phyloP scores from a whole-genome alignment of 2,797 vertebrate genomes.

The Glyptemys insculpta region DNA sequence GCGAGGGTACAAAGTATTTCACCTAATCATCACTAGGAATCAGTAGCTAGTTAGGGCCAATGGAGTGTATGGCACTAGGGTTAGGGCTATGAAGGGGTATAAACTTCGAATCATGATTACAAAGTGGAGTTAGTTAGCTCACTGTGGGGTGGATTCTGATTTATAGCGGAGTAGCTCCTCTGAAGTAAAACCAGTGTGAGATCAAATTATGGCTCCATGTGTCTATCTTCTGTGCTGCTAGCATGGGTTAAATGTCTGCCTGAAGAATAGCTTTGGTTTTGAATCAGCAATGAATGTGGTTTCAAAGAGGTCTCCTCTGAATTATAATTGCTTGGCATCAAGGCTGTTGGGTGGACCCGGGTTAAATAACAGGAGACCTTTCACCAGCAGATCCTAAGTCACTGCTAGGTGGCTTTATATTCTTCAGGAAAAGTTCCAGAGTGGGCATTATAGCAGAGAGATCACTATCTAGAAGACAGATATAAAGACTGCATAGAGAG shows the following conservation, averaged over 20 bases:
- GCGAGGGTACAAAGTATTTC: not conserved
- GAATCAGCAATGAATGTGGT: constrained; percentile 59
- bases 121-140: not conserved
- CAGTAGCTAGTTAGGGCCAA: not conserved
- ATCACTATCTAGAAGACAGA: not conserved
- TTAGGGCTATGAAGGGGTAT: not conserved
- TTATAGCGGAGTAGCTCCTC: not conserved
- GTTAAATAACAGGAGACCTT: not conserved
- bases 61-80: not conserved
- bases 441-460: not conserved
- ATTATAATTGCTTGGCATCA: constrained; percentile 45
- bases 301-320: constrained; percentile 19
- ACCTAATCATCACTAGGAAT: not conserved
- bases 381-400: not conserved
- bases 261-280: constrained; percentile 51
- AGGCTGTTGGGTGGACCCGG: not conserved
- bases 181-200: not conserved
- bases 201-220: not conserved
- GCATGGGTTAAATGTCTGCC: constrained; percentile 33
- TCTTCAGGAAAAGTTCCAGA: not conserved
- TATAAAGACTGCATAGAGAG: no score
- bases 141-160: rapidly evolving
- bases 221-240: not conserved
- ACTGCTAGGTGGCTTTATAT: not conserved
- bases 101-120: not conserved